Base-by-base conservation (phyloP, 1,140 invertebrate species). In the Probaryconus sp. region DNA sequence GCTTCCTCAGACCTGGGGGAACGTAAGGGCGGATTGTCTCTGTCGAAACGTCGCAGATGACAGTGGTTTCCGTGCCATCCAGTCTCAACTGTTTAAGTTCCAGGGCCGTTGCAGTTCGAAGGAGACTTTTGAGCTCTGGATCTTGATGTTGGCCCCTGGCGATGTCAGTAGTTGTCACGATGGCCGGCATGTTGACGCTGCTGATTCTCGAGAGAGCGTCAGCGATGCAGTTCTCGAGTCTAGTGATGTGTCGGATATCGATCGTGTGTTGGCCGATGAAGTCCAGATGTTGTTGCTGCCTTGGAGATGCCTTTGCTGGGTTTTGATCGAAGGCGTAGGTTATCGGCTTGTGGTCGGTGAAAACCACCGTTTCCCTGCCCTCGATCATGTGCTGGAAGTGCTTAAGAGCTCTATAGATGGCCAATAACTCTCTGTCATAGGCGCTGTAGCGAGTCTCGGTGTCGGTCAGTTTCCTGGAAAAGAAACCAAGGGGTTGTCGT, bases 361-460 rank as follows among this genome's bases (percentile, higher is more conserved):
- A 82, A 3, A 88, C 75, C 0, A 37, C 64, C 40, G 88, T 85
- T n/a, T 20, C 3, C 58, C 80, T 67, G 14, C 76, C 85, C 78
- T 89, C 85, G 0, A 90, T 14, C 16, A 85, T 72, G 43, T 88
- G 81, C 5, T 79, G 71, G 61, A 90, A 89, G 40, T 86, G 79
- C 55, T 85, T 79, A 0, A 89, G 67, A 5, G 79, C 74, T 7
- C 72, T 43, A 68, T 89, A 90, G 5, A 88, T 83, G 0, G 85
- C 89, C 3, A 89, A 45, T 0, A 90, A 67, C 73, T 90, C 88
- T 3, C 84, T 50, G 55, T 88, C 86, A 75, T 85, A 89, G 2
- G 84, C 76, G 7, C 76, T 78, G 33, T 88, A 88, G 11, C 81
- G 81, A 9, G 47, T 17, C 68, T 89, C 76, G 0, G 80, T 37